A percentile compares a stretch with the other conserved stretches of the same genome.
Evolutionary conservation across 2,888 invertebrate genomes (phyloP).

Genomic region (Gastrophysa polygoni): DNA sequence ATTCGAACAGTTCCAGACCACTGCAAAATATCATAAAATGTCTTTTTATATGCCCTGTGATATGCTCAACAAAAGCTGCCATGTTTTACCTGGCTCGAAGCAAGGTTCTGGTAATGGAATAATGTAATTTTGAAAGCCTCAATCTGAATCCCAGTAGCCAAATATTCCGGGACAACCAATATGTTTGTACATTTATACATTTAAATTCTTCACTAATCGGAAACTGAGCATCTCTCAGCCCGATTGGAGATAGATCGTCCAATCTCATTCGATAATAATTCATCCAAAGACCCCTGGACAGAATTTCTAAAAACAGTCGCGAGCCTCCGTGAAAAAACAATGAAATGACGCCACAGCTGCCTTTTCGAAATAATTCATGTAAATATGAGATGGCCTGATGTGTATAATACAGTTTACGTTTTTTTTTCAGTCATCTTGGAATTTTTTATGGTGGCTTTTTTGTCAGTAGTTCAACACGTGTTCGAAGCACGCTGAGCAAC

Average conservation of each 20-base stretch:
- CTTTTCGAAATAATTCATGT: conserved; percentile 43
- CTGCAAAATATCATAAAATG: too few relatives aligned
- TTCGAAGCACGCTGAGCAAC: conserved; percentile 33
- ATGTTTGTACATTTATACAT: too few relatives aligned
- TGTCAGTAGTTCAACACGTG: conserved; percentile 38
- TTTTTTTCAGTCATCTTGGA: conserved; percentile 36
- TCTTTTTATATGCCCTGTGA: too few relatives aligned
- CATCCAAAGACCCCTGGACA: conserved; percentile 35
- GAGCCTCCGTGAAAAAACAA: conserved; percentile 43
- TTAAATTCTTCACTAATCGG: too few relatives aligned
- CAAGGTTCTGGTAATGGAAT: too few relatives aligned
- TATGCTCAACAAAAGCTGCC: too few relatives aligned
- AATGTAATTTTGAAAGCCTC: too few relatives aligned
- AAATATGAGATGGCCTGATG: conserved; percentile 37
- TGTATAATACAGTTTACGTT: conserved; percentile 35
- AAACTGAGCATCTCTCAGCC: too few relatives aligned
- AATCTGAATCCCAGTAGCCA: too few relatives aligned
- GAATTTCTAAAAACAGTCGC: conserved; percentile 45
- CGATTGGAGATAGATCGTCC: not conserved
- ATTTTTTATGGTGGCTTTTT: conserved; percentile 36
- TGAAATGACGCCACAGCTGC: conserved; percentile 41
- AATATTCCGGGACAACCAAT: too few relatives aligned
- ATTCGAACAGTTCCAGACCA: too few relatives aligned
- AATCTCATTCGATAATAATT: not conserved
- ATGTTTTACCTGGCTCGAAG: too few relatives aligned